A percentile compares a stretch with the other conserved stretches of the same genome.
Conservation (phyloP, 2,797 vertebrate species). For the Malacoraja senta region DNA sequence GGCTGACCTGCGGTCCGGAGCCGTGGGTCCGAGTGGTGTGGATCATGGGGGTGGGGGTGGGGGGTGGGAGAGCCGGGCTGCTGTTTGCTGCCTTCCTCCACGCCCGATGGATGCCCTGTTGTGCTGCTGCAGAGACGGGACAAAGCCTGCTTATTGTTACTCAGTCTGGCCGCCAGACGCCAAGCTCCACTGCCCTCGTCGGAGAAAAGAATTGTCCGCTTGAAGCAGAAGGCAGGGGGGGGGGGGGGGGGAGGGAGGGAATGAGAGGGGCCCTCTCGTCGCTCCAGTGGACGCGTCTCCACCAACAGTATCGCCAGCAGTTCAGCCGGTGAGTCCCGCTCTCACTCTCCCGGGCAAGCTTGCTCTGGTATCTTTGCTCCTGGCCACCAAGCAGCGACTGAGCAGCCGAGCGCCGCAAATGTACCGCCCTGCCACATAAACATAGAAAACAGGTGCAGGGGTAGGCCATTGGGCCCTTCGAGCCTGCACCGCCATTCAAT, state of each 20-base stretch:
- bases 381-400: neutral
- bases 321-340: neutral
- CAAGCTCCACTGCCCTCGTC: conserved; percentile 44
- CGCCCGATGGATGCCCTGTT: no score
- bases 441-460: no score
- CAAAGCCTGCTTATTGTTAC: conserved; percentile 69
- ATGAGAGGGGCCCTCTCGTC: neutral
- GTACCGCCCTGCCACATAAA: no score
- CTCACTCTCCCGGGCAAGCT: no score
- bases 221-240: neutral
- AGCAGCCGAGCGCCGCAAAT: neutral
- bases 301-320: neutral
- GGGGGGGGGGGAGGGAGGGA: neutral
- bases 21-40: no score
- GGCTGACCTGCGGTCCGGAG: no score
- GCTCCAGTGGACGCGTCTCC: neutral
- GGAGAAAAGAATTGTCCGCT: neutral
- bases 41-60: conserved; percentile 45
- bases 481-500: no score
- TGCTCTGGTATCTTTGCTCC: no score
- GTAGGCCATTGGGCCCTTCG: no score
- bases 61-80: no score
- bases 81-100: no score
- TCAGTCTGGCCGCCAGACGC: conserved; percentile 52
- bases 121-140: conserved; percentile 62